phyloP scores from a whole-genome alignment of 2,888 invertebrate species.

The Notodromas monacha region DNA sequence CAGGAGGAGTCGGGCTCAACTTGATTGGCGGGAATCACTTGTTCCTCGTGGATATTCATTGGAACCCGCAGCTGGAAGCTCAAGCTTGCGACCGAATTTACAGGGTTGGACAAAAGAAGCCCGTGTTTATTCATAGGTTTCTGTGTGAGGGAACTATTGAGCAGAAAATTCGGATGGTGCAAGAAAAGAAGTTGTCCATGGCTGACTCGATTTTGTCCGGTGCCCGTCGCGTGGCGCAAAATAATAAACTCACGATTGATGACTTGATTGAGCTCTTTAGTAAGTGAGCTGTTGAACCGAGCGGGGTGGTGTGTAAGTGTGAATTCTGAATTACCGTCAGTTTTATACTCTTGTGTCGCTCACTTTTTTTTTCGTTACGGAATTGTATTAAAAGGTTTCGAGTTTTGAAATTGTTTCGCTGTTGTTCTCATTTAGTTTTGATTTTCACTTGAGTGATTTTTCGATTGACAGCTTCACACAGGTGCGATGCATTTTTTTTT shows the following conservation, averaged over 20 bases:
- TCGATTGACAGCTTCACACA: too few species aligned
- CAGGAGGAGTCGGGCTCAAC: conserved; percentile 82
- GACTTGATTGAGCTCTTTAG: conserved; percentile 26
- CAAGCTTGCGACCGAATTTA: conserved; percentile 84
- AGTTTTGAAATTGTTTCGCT: too few species aligned
- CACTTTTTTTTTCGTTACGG: too few species aligned
- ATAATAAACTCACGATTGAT: conserved; percentile 40
- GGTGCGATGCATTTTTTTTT: too few species aligned
- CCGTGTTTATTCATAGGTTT: conserved; percentile 23
- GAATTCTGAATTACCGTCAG: too few species aligned
- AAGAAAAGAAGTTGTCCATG: conserved; percentile 38
- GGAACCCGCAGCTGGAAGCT: conserved; percentile 82
- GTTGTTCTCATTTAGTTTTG: too few species aligned
- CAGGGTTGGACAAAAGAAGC: conserved; percentile 50
- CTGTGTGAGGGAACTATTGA: conserved; percentile 58
- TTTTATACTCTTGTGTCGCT: too few species aligned
- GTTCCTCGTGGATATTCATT: conserved; percentile 61
- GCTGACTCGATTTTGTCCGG: conserved; percentile 39
- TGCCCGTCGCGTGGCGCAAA: conserved; percentile 25
- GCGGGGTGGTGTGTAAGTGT: too few species aligned
- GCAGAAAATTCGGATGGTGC: conserved; percentile 42
- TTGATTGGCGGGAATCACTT: conserved; percentile 69
- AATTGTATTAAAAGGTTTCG: too few species aligned
- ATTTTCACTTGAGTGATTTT: too few species aligned
- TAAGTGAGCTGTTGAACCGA: too few species aligned